These are phyloP conservation scores for Cybosia mesomella DNA, from an alignment of 2,888 invertebrate genomes.

Conservation along the genomic window DNA sequence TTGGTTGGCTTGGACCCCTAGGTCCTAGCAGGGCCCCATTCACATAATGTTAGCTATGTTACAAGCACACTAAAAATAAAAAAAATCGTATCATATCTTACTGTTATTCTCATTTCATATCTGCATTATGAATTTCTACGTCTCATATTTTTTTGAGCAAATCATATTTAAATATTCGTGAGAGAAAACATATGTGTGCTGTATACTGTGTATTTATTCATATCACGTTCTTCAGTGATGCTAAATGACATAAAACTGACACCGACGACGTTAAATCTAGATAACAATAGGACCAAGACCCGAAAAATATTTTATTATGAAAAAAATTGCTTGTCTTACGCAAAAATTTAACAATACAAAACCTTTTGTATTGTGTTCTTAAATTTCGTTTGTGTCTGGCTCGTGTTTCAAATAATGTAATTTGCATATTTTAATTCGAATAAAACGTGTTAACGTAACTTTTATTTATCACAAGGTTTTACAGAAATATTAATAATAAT, in stretches of 20 bases:
- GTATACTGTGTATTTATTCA: not conserved
- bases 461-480: too few relatives aligned
- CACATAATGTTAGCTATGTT: too few relatives aligned
- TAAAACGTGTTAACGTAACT: too few relatives aligned
- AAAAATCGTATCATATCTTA: not conserved
- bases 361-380: not conserved
- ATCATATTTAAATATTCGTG: constrained; percentile 9
- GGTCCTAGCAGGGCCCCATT: too few relatives aligned
- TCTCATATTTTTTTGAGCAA: not conserved
- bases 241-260: constrained; percentile 11
- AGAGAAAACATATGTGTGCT: not conserved
- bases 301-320: not conserved
- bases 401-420: too few relatives aligned
- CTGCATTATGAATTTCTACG: not conserved
- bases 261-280: constrained; percentile 7
- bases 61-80: not conserved
- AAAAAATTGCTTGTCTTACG: not conserved
- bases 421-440: too few relatives aligned
- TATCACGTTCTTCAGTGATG: constrained; percentile 11
- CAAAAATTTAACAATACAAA: not conserved
- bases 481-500: too few relatives aligned
- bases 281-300: not conserved
- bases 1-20: too few relatives aligned
- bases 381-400: too few relatives aligned
- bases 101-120: not conserved